These are phyloP conservation scores for Elmis aenea DNA, from an alignment of 2,888 invertebrate species.

Conservation along the genomic window DNA sequence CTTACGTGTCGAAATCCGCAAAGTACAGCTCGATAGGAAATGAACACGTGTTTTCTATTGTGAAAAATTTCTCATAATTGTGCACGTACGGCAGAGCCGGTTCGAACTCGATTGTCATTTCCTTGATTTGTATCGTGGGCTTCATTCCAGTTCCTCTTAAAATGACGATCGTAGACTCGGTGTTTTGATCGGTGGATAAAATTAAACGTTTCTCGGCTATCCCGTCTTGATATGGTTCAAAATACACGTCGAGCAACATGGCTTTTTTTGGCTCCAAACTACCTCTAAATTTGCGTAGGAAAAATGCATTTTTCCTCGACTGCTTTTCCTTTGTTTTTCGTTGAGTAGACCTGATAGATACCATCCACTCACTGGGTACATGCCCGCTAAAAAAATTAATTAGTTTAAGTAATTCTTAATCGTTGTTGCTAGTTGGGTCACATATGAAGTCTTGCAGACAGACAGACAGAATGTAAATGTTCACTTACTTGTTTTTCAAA, in stretches of 20 bases:
- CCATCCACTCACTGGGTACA: constrained; percentile 53
- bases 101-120: constrained; percentile 53
- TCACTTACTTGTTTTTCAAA: constrained; percentile 55
- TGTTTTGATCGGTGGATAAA: constrained; percentile 51
- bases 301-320: constrained; percentile 25
- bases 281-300: constrained; percentile 44
- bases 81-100: constrained; percentile 60
- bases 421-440: too few relatives aligned
- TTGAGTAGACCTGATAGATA: constrained; percentile 3
- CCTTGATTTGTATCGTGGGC: constrained; percentile 51
- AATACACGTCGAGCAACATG: constrained; percentile 52
- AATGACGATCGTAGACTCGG: constrained; percentile 47
- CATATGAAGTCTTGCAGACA: too few relatives aligned
- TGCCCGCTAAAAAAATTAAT: constrained; percentile 49
- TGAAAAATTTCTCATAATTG: constrained; percentile 54
- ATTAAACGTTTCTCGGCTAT: constrained; percentile 35
- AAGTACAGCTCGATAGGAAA: constrained; percentile 66
- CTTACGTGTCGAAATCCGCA: constrained; percentile 62
- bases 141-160: constrained; percentile 53
- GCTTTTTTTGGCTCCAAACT: constrained; percentile 50
- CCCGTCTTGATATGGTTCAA: constrained; percentile 53
- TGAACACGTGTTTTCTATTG: constrained; percentile 58
- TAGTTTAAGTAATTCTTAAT: constrained; percentile 1
- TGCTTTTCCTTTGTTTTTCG: constrained; percentile 16
- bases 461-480: neutral